Base-by-base conservation (phyloP, 2,797 vertebrate species). In the Cossypha caffra region DNA sequence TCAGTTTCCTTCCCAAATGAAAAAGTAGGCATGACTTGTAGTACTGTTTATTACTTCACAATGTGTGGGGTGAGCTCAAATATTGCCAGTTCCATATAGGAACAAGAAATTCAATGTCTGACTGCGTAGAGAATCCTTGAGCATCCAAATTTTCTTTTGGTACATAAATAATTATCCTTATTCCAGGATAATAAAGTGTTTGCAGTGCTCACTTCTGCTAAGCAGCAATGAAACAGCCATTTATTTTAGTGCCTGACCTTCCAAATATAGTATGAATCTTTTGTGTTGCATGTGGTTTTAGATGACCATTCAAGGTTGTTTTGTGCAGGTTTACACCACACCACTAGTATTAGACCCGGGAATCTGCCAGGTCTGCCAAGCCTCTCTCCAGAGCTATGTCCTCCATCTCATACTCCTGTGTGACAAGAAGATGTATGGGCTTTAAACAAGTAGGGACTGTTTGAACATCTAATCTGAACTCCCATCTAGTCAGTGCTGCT, bases 401-500 rank as follows among this genome's bases (percentile, higher is more conserved):
- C 45, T 67, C 69, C 9, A 0, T 45, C 64, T 86, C 91, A 73
- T 24, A 47, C 75, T 71, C 28, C 28, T 33, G 26, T 57, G 54
- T 92, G 74, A 74, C 93, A 95, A 79, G 45, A 80, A 93, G 84
- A 89, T 72, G 23, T n/a, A 89, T 28, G 59, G 75, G 24, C 58
- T 72, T 92, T 48, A 90, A 81, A 90, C 80, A 84, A 92, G 86
- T 16, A 86, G 71, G 55, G 63, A 51, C 83, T 52, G 38, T 87
- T 72, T 80, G 72, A 80, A 62, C 64, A 75, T 55, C 50, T 88
- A 94, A 95, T 92, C 78, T 86, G 74, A 92, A 78, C 57, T 86
- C 77, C 74, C 87, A 91, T 94, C 93, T 90, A 79, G 82, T 77
- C 85, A 54, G 25, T 64, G 94, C 90, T 96, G 76, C 95, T 90